These are phyloP conservation scores for Drosophila bipectinata DNA, from an alignment of 1,140 invertebrate species.

Conservation along the genomic window DNA sequence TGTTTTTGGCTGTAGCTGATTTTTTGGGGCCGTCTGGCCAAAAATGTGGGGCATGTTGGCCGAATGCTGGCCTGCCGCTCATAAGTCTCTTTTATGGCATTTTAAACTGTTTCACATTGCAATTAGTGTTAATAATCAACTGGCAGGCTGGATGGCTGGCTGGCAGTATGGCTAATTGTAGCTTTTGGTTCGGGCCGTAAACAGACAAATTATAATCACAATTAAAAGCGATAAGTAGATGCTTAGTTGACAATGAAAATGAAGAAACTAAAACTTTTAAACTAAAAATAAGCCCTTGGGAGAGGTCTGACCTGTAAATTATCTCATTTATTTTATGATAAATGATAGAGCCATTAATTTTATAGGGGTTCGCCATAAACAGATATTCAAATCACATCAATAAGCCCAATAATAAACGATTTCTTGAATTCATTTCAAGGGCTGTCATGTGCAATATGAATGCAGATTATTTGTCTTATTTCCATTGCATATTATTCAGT, in stretches of 20 bases:
- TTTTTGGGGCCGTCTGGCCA: slow-evolving; percentile 33
- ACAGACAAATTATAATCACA: slow-evolving; percentile 56
- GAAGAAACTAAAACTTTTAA: background rate
- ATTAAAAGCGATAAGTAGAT: slow-evolving; percentile 58
- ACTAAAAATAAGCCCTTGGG: slow-evolving; percentile 6
- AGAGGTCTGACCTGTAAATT: background rate
- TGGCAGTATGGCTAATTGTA: slow-evolving; percentile 34
- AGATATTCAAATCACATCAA: background rate
- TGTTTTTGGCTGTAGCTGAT: slow-evolving; percentile 34
- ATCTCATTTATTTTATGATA: background rate
- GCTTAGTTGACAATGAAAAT: slow-evolving; percentile 56
- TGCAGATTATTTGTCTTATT: slow-evolving; percentile 41
- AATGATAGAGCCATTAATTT: background rate
- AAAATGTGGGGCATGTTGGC: slow-evolving; percentile 44
- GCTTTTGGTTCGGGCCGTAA: slow-evolving; percentile 3
- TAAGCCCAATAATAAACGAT: background rate
- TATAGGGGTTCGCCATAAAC: background rate
- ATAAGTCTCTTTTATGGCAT: slow-evolving; percentile 56
- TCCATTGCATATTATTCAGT: slow-evolving; percentile 11
- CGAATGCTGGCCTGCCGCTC: slow-evolving; percentile 17
- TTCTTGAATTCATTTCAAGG: slow-evolving; percentile 18
- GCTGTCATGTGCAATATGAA: slow-evolving; percentile 44
- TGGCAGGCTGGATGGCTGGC: background rate
- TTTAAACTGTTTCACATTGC: slow-evolving; percentile 54
- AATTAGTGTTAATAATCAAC: slow-evolving; percentile 49